Base-by-base conservation (phyloP, 1,140 invertebrate species). In the Anoplophora glabripennis region DNA sequence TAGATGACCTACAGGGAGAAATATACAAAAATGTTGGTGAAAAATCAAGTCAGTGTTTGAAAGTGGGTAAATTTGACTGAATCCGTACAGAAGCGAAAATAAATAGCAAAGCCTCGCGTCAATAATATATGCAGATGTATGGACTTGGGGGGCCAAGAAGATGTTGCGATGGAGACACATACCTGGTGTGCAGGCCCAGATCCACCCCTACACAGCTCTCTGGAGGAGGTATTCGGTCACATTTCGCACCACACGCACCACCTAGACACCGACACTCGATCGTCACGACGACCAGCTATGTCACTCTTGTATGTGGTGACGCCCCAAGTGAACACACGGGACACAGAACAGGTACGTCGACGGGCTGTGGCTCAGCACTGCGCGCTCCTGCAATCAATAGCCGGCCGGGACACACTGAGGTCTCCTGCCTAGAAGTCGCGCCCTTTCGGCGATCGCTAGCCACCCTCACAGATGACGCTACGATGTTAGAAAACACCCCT, bases 261-360 rank as follows among this genome's bases (percentile, higher is more conserved):
- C 49, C 46, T 47, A 51, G 48, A 51, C 42, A 55, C 47, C 47
- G 45, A 28, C 21, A 28, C 21, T 28, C 21, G 21, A 28, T 35
- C 40, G 41, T 42, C 28, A 18, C 33, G 46, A 52, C 47, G 38
- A 36, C 36, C 17, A 21, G 17, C 44, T 44, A 28, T 38, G 36
- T 18, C 45, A 21, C 44, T 44, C 54, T 38, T 40, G 48, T 52
- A 62, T 40, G 61, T 65, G 68, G 59, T 61, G 66, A 70, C 68
- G 68, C 68, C 68, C 66, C 68, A 68, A 70, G 59, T 69, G 61
- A 67, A 63, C 66, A 68, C 68, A 67, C 61, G 57, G 61, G 65
- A 58, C 60, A 66, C 60, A 61, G 59, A 58, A 62, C 64, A 63
- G 59, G 57, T 52, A 63, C 51, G 21, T 42, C 52, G 45, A 63